phyloP scores from a whole-genome alignment of 2,113 vertebrate genomes.

The Suncus etruscus region DNA sequence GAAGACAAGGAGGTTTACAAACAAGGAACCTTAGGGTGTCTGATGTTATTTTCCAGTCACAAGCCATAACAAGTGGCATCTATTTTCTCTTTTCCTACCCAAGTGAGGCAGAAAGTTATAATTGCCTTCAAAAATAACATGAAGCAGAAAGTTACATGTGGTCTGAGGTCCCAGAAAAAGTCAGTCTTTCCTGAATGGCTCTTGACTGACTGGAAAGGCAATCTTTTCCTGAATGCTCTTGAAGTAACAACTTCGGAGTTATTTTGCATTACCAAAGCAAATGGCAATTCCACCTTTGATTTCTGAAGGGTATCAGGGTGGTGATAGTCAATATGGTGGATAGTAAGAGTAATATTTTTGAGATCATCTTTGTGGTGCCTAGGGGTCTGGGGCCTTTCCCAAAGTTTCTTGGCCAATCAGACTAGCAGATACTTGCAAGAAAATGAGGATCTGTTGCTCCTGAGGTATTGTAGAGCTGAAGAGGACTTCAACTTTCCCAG shows the following conservation, averaged over 20 bases:
- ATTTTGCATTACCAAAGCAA: conserved; percentile 9
- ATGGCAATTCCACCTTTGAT: conserved; percentile 30
- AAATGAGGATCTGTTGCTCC: no score
- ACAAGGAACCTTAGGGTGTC: not conserved
- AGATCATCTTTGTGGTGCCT: not conserved
- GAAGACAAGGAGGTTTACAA: not conserved
- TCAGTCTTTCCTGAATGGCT: not conserved
- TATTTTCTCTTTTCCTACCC: not conserved
- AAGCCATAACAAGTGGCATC: not conserved
- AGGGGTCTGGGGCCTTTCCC: no score
- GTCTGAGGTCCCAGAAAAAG: not conserved
- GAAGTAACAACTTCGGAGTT: not conserved
- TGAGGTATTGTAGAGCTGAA: no score
- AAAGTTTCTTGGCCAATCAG: no score
- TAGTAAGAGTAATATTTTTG: not conserved
- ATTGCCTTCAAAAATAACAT: not conserved
- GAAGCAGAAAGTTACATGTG: not conserved
- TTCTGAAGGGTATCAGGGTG: not conserved
- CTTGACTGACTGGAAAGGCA: no score
- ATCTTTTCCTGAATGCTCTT: no score
- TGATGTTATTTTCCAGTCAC: not conserved
- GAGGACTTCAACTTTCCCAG: no score
- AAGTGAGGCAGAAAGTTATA: not conserved
- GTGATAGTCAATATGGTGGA: not conserved
- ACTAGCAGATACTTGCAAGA: no score